Evolutionary conservation across 2,113 vertebrate genomes (phyloP), one percentile per base, ranked within the genome.

Genomic region (Pimephales promelas): DNA sequence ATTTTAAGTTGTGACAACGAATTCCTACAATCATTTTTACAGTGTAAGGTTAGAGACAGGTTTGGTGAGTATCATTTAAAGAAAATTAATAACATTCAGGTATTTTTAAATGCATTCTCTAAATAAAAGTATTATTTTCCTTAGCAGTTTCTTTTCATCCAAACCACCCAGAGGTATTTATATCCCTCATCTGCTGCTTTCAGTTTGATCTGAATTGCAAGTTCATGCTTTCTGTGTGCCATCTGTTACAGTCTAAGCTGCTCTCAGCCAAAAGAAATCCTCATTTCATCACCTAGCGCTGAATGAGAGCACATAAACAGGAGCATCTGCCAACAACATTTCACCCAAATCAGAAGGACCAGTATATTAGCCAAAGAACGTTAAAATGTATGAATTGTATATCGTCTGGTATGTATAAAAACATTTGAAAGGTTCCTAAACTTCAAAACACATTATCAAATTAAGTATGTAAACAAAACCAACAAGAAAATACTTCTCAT

Each of bases 141-240:
- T 70, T 18, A 49, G 22, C 22, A 68, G 16, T 62, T 79, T 13
- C 22, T 70, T 77, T 45, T 85, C 34, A 83, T 73, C 61, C 54
- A 79, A 78, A 57, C 31, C 72, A 85, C 28, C 71, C 31, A 56
- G 72, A 24, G 66, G 76, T 88, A 85, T 88, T 84, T 85, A 82
- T 87, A 85, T 81, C 64, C 40, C 24, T 82, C 83, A 82, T 87
- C 85, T 87, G 77, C 71, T 85, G 54, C 81, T 73, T 77, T 82
- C 70, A 45, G 61, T 81, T 81, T 78, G 24, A 81, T 52, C 75
- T 64, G 74, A 61, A 71, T 74, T 86, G 79, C 79, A 82, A 59
- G 68, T 79, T 86, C 59, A 52, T 84, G 74, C 74, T 82, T 79
- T 71, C 64, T 76, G 43, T 70, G 28, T 57, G 72, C 66, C 81